These are phyloP conservation scores for Zaprionus obscuricornis DNA, from an alignment of 2,888 invertebrate genomes.

Conservation along the genomic window DNA sequence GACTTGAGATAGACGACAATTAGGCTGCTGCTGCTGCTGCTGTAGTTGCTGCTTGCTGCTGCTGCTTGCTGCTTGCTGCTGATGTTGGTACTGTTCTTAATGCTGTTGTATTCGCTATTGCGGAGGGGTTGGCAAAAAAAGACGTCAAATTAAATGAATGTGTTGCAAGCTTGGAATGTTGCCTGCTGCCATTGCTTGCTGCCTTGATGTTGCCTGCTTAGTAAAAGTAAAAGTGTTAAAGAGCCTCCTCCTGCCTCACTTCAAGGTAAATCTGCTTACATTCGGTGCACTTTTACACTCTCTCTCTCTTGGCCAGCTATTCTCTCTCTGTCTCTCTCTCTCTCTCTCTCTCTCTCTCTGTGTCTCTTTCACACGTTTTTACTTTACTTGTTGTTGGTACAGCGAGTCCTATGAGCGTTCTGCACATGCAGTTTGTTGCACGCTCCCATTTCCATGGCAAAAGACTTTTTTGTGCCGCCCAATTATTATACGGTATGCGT, in stretches of 20 bases:
- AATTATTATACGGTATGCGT: constrained; percentile 34
- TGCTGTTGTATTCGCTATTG: too few relatives aligned
- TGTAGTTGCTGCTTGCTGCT: constrained; percentile 1
- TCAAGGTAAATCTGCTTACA: constrained; percentile 73
- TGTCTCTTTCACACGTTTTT: too few relatives aligned
- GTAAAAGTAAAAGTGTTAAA: constrained; percentile 70
- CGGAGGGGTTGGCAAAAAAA: constrained; percentile 1
- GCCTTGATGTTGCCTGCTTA: constrained; percentile 29
- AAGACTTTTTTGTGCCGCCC: constrained; percentile 19
- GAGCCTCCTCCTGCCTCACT: constrained; percentile 74
- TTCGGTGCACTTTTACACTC: not conserved
- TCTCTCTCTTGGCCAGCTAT: too few relatives aligned
- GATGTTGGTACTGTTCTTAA: not conserved
- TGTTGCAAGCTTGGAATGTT: constrained; percentile 43
- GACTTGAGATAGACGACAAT: constrained; percentile 72
- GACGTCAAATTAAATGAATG: constrained; percentile 71
- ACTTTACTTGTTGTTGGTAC: not conserved
- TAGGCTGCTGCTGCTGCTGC: constrained; percentile 49
- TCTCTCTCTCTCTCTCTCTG: too few relatives aligned
- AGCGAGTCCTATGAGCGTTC: constrained; percentile 21
- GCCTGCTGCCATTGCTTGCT: constrained; percentile 14
- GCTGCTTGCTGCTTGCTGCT: not conserved
- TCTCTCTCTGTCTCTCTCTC: constrained; percentile 25
- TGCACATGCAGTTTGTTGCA: constrained; percentile 37
- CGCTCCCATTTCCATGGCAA: constrained; percentile 52